Base-by-base conservation (phyloP, 2,888 invertebrate genomes). In the Alloscopus bannaensis region DNA sequence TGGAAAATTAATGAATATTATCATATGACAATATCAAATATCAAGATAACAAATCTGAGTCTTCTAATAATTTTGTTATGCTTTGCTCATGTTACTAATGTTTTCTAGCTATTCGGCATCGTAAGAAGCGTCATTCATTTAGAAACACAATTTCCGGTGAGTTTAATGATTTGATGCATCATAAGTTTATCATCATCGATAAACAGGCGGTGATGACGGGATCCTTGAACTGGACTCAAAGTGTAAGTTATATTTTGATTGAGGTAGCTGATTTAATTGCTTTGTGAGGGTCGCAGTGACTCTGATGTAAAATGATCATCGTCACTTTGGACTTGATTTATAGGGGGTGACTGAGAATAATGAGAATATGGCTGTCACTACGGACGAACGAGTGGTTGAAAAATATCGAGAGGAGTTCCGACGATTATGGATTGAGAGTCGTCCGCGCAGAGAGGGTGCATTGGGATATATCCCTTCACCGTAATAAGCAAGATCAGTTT, bases 111-210 rank as follows among this genome's bases (percentile, higher is more conserved):
- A 57, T 80, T 6, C 36, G 29, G 16, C 20, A 24, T 1, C 50
- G 82, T 0, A 11, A 13, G 1, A 76, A 80, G 36, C 62, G 13
- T 6, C 76, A 80, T 11, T 29, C 31, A 3, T 1, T 29, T 3
- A 16, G 16, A 2, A 20, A n/a, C 18, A 16, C 29, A n/a, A 18
- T n/a, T 16, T 52, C 22, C 16, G 24, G 24, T 22, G 36, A 28
- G 1, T 42, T 26, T 6, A 2, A 64, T 29, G 82, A 82, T 47
- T 59, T 72, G 42, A 59, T 82, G 75, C 80, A 82, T 28, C 55
- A 82, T 31, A 82, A 81, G 40, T 82, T 78, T 57, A 70, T 78
- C 1, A 42, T 81, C 2, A 72, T 81, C 40, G 82, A 82, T n/a
- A 45, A 55, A 8, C 1, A 1, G 0, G 80, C 75, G 0, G 52